Evolutionary conservation across 2,797 vertebrate genomes (phyloP).

Genomic region (Crypturellus tataupa): DNA sequence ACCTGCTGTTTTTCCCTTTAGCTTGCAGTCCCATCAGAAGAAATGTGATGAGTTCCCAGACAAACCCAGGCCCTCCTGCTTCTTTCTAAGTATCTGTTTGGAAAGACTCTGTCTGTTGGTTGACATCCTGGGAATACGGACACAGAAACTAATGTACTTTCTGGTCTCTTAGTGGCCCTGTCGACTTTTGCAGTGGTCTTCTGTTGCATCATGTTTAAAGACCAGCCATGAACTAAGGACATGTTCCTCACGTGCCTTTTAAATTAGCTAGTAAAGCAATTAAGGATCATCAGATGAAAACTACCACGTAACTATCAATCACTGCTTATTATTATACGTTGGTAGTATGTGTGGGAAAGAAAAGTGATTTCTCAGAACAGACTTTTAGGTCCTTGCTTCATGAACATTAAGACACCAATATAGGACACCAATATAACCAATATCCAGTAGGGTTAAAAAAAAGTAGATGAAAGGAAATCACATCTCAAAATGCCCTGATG

Average conservation of each 20-base stretch:
- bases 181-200: constrained; percentile 13
- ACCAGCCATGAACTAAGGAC: neutral
- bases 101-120: constrained; percentile 32
- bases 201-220: neutral
- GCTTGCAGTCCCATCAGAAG: constrained; percentile 48
- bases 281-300: neutral
- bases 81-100: constrained; percentile 9
- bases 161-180: neutral
- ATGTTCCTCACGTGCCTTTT: neutral
- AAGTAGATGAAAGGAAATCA: neutral
- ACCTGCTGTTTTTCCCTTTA: constrained; percentile 50
- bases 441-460: neutral
- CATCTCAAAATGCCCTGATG: neutral
- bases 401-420: neutral
- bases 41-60: constrained; percentile 14
- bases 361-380: neutral
- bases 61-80: constrained; percentile 21
- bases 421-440: no score
- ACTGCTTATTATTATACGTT: neutral
- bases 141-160: constrained; percentile 15
- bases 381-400: neutral
- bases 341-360: neutral
- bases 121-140: constrained; percentile 28
- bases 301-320: neutral
- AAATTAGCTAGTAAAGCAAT: neutral